Percentiles rank a stretch among this genome's conserved stretches.
These are phyloP conservation scores for Polyploca ridens DNA, from an alignment of 2,888 invertebrate species.

Conservation along the genomic window DNA sequence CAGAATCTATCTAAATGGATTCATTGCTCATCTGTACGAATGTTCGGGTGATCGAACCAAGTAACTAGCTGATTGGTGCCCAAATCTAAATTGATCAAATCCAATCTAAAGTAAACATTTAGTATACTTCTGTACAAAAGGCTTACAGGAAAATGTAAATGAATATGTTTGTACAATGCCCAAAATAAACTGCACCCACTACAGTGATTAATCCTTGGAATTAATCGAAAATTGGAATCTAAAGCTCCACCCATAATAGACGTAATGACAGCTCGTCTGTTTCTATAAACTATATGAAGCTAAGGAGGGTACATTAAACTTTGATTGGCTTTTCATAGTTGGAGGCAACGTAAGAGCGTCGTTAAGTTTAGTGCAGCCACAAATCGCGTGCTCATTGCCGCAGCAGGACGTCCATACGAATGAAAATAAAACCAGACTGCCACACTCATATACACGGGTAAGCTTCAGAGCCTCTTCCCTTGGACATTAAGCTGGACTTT, in stretches of 20 bases:
- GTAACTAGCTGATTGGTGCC: background rate
- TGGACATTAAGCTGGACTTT: constrained; percentile 54
- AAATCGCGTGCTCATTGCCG: constrained; percentile 64
- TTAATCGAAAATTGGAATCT: constrained; percentile 4
- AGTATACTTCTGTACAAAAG: too few species aligned
- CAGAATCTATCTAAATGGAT: background rate
- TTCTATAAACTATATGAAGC: constrained; percentile 45
- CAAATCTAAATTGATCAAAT: background rate
- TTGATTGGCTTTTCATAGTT: constrained; percentile 77
- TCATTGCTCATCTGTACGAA: background rate
- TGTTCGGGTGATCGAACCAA: background rate
- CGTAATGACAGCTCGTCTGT: constrained; percentile 38
- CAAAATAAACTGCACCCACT: too few species aligned
- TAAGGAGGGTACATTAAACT: constrained; percentile 60
- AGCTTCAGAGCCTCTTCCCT: constrained; percentile 40
- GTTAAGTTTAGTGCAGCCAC: constrained; percentile 70
- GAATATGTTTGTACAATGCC: background rate
- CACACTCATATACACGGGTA: constrained; percentile 32
- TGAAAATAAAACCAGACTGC: constrained; percentile 50
- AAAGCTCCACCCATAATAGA: background rate
- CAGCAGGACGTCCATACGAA: constrained; percentile 46
- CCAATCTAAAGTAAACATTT: background rate
- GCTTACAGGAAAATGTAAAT: too few species aligned
- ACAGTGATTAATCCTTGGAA: background rate
- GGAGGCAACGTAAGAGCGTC: constrained; percentile 56